A percentile compares a stretch with the other conserved stretches of the same genome.
These are phyloP conservation scores for Ormyrus pomaceus DNA, from an alignment of 2,888 invertebrate genomes.

Conservation along the genomic window DNA sequence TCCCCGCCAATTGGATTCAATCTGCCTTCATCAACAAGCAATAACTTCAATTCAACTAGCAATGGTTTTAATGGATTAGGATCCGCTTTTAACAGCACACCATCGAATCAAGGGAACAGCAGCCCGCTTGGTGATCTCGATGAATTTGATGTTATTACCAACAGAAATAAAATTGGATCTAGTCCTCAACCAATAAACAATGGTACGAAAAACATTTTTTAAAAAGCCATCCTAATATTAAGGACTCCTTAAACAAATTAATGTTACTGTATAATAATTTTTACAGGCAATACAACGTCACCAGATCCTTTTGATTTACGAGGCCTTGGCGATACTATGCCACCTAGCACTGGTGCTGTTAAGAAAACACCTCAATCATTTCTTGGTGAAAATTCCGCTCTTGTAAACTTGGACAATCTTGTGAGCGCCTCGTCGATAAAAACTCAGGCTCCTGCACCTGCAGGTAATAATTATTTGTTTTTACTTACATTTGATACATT, in stretches of 20 bases:
- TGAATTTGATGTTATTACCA: slow-evolving; percentile 91
- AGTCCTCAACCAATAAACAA: slow-evolving; percentile 71
- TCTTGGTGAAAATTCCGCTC: slow-evolving; percentile 96
- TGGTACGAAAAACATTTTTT: slow-evolving; percentile 61
- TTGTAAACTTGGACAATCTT: slow-evolving; percentile 98
- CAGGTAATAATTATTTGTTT: slow-evolving; percentile 71
- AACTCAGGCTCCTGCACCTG: slow-evolving; percentile 74
- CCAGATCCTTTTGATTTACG: slow-evolving; percentile 85
- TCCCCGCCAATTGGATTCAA: slow-evolving; percentile 71
- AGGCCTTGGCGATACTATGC: slow-evolving; percentile 78
- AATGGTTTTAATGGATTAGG: slow-evolving; percentile 71
- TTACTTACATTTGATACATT: background rate
- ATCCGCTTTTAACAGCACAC: slow-evolving; percentile 67
- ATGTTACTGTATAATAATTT: background rate
- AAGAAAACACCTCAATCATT: slow-evolving; percentile 97
- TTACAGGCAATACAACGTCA: slow-evolving; percentile 72
- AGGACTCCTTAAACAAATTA: background rate
- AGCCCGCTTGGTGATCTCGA: slow-evolving; percentile 85
- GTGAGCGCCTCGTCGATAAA: slow-evolving; percentile 80
- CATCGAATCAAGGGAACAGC: slow-evolving; percentile 65
- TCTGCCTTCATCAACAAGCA: slow-evolving; percentile 63
- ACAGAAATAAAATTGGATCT: slow-evolving; percentile 79
- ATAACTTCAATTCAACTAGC: slow-evolving; percentile 64
- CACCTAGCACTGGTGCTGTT: slow-evolving; percentile 78
- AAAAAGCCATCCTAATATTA: background rate